A percentile compares a stretch with the other conserved stretches of the same genome.
phyloP scores from a whole-genome alignment of 2,797 vertebrate species.

The Acomys russatus region DNA sequence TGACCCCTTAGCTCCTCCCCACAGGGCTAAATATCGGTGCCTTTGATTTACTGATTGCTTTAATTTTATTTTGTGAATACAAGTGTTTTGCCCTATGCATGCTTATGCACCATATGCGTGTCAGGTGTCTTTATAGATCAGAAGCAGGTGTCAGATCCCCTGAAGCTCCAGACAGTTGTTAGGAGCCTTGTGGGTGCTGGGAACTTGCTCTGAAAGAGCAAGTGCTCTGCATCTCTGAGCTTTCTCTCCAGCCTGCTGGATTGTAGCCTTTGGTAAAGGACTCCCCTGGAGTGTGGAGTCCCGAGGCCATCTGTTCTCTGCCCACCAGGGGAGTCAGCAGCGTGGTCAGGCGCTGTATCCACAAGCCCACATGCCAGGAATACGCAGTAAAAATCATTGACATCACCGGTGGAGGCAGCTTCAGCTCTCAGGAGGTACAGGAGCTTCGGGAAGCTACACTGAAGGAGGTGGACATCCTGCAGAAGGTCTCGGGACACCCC shows the following conservation, averaged over 20 bases:
- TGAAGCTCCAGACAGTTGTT: neutral
- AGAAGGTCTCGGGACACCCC: constrained; percentile 94
- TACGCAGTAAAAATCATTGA: constrained; percentile 99
- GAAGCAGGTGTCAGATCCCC: neutral
- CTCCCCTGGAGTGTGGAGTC: neutral
- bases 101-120: neutral
- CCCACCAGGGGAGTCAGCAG: constrained; percentile 96
- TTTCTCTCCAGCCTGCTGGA: neutral
- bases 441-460: constrained; percentile 94
- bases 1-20: neutral
- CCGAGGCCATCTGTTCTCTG: neutral
- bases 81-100: neutral
- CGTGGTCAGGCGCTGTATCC: constrained; percentile 95
- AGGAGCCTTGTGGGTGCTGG: neutral
- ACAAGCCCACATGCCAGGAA: constrained; percentile 93
- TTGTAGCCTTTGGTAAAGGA: neutral
- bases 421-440: constrained; percentile 91
- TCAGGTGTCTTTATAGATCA: neutral
- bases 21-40: neutral
- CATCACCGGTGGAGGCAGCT: constrained; percentile 94
- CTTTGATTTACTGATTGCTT: neutral
- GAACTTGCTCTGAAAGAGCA: neutral
- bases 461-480: constrained; percentile 98
- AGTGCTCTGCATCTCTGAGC: neutral
- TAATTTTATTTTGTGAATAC: neutral